A percentile compares a stretch with the other conserved stretches of the same genome.
Evolutionary conservation across 1,140 invertebrate genomes (phyloP).

Genomic region (Heliothis subflexa): DNA sequence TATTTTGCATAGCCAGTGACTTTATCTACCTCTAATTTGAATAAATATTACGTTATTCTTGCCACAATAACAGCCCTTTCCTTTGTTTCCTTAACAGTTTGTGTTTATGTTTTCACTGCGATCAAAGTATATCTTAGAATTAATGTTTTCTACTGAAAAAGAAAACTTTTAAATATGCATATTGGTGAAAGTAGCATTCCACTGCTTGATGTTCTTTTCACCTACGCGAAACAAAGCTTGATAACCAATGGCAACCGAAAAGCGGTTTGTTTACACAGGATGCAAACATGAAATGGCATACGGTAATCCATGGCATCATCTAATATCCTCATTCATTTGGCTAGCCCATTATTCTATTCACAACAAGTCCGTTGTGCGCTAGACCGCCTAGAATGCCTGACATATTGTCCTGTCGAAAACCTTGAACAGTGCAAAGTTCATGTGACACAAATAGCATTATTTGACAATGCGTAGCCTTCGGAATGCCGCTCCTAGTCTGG

Average conservation of each 20-base stretch:
- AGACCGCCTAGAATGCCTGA: conserved; percentile 3
- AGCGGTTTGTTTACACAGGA: neutral
- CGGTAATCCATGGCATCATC: neutral
- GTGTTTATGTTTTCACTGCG: neutral
- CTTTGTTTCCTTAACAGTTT: neutral
- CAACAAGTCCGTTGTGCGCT: neutral
- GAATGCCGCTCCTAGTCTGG: conserved; percentile 37
- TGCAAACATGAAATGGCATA: neutral
- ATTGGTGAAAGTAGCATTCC: neutral
- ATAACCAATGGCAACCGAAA: neutral
- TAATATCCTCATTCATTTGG: neutral
- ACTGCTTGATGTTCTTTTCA: neutral
- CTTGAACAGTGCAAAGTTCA: conserved; percentile 43
- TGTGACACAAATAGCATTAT: conserved; percentile 40
- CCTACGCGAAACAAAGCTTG: neutral
- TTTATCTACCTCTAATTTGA: neutral
- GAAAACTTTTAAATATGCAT: too few species aligned
- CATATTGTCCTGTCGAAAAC: conserved; percentile 33
- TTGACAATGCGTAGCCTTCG: conserved; percentile 36
- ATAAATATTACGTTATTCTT: neutral
- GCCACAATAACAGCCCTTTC: neutral
- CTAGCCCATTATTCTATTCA: neutral
- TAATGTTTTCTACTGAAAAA: too few species aligned
- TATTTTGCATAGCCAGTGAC: neutral
- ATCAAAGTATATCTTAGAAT: too few species aligned